Evolutionary conservation across 92 coral and sea anemone genomes (phyloP).

Genomic region (Palythoa heliodiscus): DNA sequence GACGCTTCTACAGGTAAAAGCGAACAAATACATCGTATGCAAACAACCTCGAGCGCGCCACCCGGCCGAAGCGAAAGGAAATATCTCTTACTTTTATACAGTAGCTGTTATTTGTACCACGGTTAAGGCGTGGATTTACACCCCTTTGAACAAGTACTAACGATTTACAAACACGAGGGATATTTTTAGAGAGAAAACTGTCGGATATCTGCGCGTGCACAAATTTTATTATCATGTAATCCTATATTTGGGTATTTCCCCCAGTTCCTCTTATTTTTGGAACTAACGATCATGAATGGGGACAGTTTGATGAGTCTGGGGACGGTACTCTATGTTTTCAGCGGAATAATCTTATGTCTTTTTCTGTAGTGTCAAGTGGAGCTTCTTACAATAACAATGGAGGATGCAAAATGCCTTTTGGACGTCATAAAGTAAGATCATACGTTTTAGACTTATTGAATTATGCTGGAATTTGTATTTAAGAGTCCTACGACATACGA

Average conservation of each 20-base stretch:
- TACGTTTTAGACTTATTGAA: background rate
- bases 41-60: conserved; percentile 85
- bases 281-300: conserved; percentile 36
- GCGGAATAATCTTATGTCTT: background rate
- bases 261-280: conserved; percentile 44
- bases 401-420: conserved; percentile 91
- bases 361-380: conserved; percentile 21
- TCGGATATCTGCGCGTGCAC: conserved; percentile 49
- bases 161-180: conserved; percentile 27
- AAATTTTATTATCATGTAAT: conserved; percentile 34
- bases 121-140: conserved; percentile 66
- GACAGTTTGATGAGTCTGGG: conserved; percentile 16
- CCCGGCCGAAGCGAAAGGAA: conserved; percentile 75
- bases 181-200: conserved; percentile 53
- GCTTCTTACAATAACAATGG: conserved; percentile 67
- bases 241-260: conserved; percentile 43
- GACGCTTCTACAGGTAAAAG: conserved; percentile 64
- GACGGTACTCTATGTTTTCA: conserved; percentile 9
- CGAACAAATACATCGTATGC: conserved; percentile 77
- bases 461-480: conserved; percentile 8
- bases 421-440: conserved; percentile 91
- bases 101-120: conserved; percentile 65
- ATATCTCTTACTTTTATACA: conserved; percentile 59
- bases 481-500: background rate
- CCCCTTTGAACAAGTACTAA: conserved; percentile 59